Evolutionary conservation across 2,888 invertebrate genomes (phyloP).

Genomic region (Philereme vetulata): DNA sequence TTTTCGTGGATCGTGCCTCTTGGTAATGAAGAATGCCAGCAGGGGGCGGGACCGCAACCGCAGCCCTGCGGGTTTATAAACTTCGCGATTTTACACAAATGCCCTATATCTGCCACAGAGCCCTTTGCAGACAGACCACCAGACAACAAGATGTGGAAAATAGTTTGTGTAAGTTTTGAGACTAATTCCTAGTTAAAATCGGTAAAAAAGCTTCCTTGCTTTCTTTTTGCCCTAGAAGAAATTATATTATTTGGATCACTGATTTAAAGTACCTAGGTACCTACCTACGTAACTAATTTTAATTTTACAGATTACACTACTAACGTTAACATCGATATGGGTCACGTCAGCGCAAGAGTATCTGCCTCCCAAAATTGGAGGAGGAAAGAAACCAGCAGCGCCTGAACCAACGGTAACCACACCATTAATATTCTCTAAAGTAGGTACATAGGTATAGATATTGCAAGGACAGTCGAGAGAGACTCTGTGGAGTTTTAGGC

Average conservation of each 20-base stretch:
- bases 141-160: constrained; percentile 60
- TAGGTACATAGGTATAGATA: too few relatives aligned
- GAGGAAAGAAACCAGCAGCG: constrained; percentile 59
- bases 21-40: constrained; percentile 64
- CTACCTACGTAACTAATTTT: background rate
- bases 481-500: too few relatives aligned
- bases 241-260: too few relatives aligned
- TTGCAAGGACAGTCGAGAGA: too few relatives aligned
- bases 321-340: constrained; percentile 67
- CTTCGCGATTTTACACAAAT: constrained; percentile 45
- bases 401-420: constrained; percentile 64
- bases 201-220: background rate
- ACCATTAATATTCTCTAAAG: too few relatives aligned
- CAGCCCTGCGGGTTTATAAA: constrained; percentile 66
- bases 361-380: constrained; percentile 77
- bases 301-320: constrained; percentile 54
- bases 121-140: constrained; percentile 43
- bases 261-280: too few relatives aligned
- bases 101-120: constrained; percentile 50
- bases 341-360: constrained; percentile 73
- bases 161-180: constrained; percentile 61
- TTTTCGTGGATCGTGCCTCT: constrained; percentile 65
- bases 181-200: background rate
- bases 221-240: background rate
- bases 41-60: constrained; percentile 58